Percentiles rank a stretch among this genome's conserved stretches.
Evolutionary conservation across 2,113 vertebrate species (phyloP).

Genomic region (Athene cunicularia): DNA sequence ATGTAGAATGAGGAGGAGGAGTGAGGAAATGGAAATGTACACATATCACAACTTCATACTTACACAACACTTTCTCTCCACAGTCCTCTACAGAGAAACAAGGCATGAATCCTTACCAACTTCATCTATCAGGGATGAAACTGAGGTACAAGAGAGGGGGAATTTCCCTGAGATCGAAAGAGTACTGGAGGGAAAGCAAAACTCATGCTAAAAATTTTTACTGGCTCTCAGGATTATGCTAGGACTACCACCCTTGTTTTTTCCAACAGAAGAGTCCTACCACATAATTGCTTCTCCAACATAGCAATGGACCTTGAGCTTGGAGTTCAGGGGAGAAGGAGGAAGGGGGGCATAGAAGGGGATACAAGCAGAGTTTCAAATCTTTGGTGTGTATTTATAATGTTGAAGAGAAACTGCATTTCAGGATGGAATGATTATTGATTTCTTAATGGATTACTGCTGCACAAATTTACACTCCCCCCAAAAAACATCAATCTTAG

Average conservation of each 20-base stretch:
- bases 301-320: not conserved
- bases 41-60: not conserved
- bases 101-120: not conserved
- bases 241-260: not conserved
- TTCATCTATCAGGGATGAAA: not conserved
- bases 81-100: not conserved
- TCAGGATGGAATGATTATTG: conserved; percentile 80
- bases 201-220: not conserved
- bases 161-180: not conserved
- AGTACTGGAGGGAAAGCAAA: not conserved
- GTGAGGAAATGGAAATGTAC: conserved; percentile 21
- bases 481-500: conserved; percentile 76
- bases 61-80: not conserved
- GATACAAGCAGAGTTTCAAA: conserved; percentile 23
- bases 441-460: conserved; percentile 86
- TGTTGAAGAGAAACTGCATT: conserved; percentile 70
- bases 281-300: conserved; percentile 3
- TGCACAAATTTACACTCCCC: conserved; percentile 82
- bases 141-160: not conserved
- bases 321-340: conserved; percentile 12
- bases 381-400: conserved; percentile 70
- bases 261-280: not conserved
- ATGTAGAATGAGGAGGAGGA: not conserved
- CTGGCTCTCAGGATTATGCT: not conserved
- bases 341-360: not conserved